These are phyloP conservation scores for Coregonus sp. DNA, from an alignment of 2,797 vertebrate species.

Conservation along the genomic window DNA sequence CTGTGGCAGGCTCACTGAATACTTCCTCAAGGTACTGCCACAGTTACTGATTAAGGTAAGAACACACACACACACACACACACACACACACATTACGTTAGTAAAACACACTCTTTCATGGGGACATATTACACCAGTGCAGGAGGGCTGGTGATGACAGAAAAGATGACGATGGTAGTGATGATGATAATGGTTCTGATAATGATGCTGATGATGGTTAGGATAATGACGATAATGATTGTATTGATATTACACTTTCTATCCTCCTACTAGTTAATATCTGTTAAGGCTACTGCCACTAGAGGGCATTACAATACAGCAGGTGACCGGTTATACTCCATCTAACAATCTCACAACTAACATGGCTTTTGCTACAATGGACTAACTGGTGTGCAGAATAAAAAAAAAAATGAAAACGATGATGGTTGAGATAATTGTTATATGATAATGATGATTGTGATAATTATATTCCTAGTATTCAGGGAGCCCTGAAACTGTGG, in stretches of 20 bases:
- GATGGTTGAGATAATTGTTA: not conserved
- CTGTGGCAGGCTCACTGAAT: slow-evolving; percentile 82
- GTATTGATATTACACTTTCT: no score
- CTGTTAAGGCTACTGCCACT: no score
- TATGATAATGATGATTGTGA: not conserved
- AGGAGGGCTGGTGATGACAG: not conserved
- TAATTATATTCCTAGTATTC: slow-evolving; percentile 79
- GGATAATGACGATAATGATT: not conserved
- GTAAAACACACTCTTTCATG: not conserved
- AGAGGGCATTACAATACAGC: no score
- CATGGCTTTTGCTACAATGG: not conserved
- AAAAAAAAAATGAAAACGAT: not conserved
- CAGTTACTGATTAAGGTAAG: slow-evolving; percentile 85
- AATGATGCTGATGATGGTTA: not conserved
- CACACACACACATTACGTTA: not conserved
- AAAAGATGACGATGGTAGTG: not conserved
- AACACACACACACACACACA: not conserved
- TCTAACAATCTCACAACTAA: no score
- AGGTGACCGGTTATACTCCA: no score
- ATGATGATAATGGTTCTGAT: not conserved
- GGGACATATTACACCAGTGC: not conserved
- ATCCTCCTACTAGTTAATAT: no score
- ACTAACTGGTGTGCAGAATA: not conserved
- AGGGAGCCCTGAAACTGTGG: slow-evolving; percentile 71
- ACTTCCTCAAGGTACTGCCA: slow-evolving; percentile 84